A percentile compares a stretch with the other conserved stretches of the same genome.
Evolutionary conservation across 2,888 invertebrate genomes (phyloP).

Genomic region (Dascillus cervinus): DNA sequence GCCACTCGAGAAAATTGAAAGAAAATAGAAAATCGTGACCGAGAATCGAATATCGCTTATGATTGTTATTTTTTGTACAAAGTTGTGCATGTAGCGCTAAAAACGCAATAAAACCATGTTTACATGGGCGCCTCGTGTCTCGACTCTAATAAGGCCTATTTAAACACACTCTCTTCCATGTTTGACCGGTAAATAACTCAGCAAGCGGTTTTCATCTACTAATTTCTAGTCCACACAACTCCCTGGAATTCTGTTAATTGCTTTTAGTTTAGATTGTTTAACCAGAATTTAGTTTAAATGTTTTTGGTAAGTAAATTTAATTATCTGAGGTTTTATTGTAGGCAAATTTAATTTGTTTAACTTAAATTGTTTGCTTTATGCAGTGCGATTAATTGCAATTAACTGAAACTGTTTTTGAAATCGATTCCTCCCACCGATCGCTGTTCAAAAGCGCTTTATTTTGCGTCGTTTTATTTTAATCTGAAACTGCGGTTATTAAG

Average conservation of each 20-base stretch:
- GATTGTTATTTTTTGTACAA: constrained; percentile 11
- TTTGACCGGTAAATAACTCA: constrained; percentile 31
- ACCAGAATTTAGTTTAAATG: constrained; percentile 16
- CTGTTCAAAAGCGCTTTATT: too few species aligned
- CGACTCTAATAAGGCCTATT: constrained; percentile 33
- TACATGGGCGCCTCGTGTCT: constrained; percentile 24
- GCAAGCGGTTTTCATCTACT: constrained; percentile 32
- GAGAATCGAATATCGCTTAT: constrained; percentile 7
- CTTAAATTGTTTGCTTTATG: too few species aligned
- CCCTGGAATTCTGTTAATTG: constrained; percentile 35
- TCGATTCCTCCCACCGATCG: too few species aligned
- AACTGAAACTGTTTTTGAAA: too few species aligned
- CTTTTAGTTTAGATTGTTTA: constrained; percentile 33
- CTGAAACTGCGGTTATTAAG: too few species aligned
- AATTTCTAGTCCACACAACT: constrained; percentile 34
- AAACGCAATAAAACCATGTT: constrained; percentile 28
- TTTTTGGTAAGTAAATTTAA: constrained; percentile 15
- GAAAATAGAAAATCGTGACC: constrained; percentile 17
- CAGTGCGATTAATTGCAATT: too few species aligned
- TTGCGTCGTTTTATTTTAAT: too few species aligned
- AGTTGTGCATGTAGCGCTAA: constrained; percentile 22
- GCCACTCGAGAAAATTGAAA: constrained; percentile 10
- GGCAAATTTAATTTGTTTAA: background rate
- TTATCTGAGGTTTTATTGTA: constrained; percentile 6
- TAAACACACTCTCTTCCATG: constrained; percentile 33